phyloP scores from a whole-genome alignment of 2,113 vertebrate genomes.

The Melanotaenia duboulayi region DNA sequence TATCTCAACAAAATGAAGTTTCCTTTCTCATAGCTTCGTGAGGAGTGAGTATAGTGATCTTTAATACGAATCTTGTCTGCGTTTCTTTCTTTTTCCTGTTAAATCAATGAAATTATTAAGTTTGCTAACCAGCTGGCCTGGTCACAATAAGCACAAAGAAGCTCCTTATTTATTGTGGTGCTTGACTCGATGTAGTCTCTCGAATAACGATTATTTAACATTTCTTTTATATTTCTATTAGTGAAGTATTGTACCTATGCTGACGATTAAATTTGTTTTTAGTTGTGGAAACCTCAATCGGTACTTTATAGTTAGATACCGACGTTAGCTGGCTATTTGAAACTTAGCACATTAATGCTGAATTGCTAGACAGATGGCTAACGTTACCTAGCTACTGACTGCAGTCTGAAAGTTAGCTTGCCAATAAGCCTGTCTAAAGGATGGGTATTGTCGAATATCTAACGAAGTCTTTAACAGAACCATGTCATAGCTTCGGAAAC shows the following conservation, averaged over 20 bases:
- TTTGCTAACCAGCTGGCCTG: slow-evolving; percentile 67
- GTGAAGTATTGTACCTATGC: accelerated
- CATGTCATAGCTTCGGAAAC: neutral
- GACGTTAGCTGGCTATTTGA: neutral
- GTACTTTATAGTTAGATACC: neutral
- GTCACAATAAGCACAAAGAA: slow-evolving; percentile 77
- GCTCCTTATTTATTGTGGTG: slow-evolving; percentile 63
- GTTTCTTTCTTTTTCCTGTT: neutral
- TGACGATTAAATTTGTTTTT: neutral
- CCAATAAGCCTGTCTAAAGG: neutral
- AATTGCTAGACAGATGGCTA: slow-evolving; percentile 44
- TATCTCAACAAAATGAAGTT: slow-evolving; percentile 65
- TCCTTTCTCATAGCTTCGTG: slow-evolving; percentile 43
- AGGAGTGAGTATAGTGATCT: slow-evolving; percentile 63
- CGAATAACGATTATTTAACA: neutral
- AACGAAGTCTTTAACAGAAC: neutral
- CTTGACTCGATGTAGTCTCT: slow-evolving; percentile 32
- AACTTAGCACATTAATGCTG: slow-evolving; percentile 18
- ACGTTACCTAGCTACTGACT: slow-evolving; percentile 36
- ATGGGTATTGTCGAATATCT: no score
- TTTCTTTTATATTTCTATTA: neutral
- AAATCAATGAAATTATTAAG: slow-evolving; percentile 17
- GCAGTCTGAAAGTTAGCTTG: slow-evolving; percentile 35
- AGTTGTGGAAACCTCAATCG: neutral
- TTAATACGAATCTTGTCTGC: accelerated